Conservation (phyloP, 64 coral and sea anemone species). For the Pachyseris speciosa region DNA sequence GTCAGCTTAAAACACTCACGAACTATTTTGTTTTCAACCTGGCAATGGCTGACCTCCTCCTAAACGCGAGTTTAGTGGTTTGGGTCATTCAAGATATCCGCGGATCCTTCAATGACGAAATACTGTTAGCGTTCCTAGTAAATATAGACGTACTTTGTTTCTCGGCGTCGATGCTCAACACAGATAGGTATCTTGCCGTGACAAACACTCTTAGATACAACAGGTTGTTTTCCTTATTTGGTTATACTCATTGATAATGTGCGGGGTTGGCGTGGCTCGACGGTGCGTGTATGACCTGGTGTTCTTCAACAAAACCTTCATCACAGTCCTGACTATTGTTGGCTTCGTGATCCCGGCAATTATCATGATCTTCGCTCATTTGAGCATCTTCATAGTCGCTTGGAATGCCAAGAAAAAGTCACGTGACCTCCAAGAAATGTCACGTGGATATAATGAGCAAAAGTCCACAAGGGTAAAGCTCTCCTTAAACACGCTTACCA, state of each 20-base stretch:
- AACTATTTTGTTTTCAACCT: constrained; percentile 84
- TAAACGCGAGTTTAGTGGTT: neutral
- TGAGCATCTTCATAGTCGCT: constrained; percentile 53
- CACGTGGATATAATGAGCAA: neutral
- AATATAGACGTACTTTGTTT: constrained; percentile 77
- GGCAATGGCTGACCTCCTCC: constrained; percentile 64
- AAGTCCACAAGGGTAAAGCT: neutral
- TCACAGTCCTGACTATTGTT: neutral
- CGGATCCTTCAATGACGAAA: neutral
- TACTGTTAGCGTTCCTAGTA: neutral
- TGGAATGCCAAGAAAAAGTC: constrained; percentile 45
- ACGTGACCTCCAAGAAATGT: neutral
- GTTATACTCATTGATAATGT: constrained; percentile 45
- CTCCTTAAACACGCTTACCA: constrained; percentile 63
- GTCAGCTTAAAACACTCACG: constrained; percentile 49
- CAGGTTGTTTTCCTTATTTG: constrained; percentile 48
- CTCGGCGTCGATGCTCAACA: constrained; percentile 75
- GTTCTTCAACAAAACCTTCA: neutral
- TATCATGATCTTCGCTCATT: constrained; percentile 23
- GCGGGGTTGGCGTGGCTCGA: constrained; percentile 34
- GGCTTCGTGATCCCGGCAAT: constrained; percentile 40
- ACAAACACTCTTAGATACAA: constrained; percentile 50
- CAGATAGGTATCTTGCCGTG: constrained; percentile 72
- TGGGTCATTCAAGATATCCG: constrained; percentile 39
- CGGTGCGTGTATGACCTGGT: neutral